A percentile compares a stretch with the other conserved stretches of the same genome.
These are phyloP conservation scores for Xylota sylvarum DNA, from an alignment of 2,888 invertebrate genomes.

Conservation along the genomic window DNA sequence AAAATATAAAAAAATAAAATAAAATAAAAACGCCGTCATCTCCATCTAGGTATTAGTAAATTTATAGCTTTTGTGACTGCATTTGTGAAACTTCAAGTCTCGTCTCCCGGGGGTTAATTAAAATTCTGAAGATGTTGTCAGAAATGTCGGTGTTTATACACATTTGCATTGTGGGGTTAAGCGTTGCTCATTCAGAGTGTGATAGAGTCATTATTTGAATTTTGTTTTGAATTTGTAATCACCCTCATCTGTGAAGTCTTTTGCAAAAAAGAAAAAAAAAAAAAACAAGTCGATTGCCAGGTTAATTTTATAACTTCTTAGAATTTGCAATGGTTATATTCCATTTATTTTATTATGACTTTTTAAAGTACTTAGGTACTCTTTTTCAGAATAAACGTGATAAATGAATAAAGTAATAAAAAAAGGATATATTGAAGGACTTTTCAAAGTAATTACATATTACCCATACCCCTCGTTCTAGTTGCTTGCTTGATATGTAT, in stretches of 20 bases:
- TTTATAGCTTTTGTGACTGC: conserved; percentile 26
- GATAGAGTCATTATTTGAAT: conserved; percentile 12
- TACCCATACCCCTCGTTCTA: no score
- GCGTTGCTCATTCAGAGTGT: conserved; percentile 21
- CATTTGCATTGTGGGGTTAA: neutral
- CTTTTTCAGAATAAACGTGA: neutral
- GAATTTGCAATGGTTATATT: neutral
- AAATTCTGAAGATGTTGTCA: conserved; percentile 42
- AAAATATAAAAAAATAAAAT: neutral
- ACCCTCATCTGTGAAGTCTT: neutral
- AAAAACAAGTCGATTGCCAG: neutral
- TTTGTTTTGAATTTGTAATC: conserved; percentile 14
- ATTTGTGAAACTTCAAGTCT: conserved; percentile 19
- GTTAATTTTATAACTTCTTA: neutral
- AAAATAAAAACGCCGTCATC: neutral
- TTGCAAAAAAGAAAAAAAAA: neutral
- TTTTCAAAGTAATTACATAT: no score
- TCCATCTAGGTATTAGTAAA: conserved; percentile 9
- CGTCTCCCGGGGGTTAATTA: conserved; percentile 20
- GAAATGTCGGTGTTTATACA: conserved; percentile 41
- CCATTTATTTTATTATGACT: neutral
- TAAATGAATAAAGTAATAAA: neutral
- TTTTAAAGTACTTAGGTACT: neutral
- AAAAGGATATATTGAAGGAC: no score
- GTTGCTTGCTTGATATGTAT: no score